These are phyloP conservation scores for Eulemur rufifrons DNA, from an alignment of 2,113 vertebrate species.

Conservation along the genomic window DNA sequence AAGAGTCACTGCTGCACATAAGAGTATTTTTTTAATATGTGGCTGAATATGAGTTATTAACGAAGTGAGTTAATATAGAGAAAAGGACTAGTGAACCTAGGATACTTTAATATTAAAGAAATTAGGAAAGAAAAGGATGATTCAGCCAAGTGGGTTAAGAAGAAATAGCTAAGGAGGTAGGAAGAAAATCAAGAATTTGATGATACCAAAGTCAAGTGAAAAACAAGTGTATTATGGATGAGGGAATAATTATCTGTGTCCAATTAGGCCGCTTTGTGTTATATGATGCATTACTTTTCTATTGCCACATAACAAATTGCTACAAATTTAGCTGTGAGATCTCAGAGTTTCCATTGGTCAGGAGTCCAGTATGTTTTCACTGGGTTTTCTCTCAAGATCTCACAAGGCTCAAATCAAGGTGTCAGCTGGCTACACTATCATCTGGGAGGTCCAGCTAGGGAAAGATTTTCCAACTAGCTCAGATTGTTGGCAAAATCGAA, in stretches of 20 bases:
- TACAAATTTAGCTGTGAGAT: background rate
- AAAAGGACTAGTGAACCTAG: background rate
- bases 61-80: background rate
- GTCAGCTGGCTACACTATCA: background rate
- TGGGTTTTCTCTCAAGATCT: background rate
- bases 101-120: background rate
- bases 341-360: background rate
- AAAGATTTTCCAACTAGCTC: background rate
- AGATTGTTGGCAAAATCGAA: background rate
- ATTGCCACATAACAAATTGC: background rate
- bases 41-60: background rate
- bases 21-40: background rate
- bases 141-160: background rate
- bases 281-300: background rate
- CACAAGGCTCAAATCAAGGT: background rate
- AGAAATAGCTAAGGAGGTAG: background rate
- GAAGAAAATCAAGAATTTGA: background rate
- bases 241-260: background rate
- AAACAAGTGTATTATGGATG: background rate
- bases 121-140: background rate
- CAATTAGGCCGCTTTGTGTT: background rate
- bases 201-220: fast-evolving
- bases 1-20: background rate
- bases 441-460: background rate
- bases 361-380: background rate